phyloP scores from a whole-genome alignment of 2,113 vertebrate genomes.

The Gallinago paraguaiae region DNA sequence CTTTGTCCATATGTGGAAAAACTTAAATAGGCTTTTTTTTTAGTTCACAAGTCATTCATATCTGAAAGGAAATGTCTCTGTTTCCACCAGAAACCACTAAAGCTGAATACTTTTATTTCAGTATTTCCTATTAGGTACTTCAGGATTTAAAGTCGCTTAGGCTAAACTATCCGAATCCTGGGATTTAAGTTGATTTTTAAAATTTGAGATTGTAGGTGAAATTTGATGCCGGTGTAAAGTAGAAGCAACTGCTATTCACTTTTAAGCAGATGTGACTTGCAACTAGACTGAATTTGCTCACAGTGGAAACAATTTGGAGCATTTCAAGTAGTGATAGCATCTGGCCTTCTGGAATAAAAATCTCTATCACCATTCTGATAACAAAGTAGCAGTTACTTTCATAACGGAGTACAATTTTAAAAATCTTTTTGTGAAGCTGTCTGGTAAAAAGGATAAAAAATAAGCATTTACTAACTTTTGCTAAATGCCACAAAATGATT shows the following conservation, averaged over 20 bases:
- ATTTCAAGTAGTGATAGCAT: conserved; percentile 34
- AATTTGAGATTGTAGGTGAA: not conserved
- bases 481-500: not conserved
- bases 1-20: not conserved
- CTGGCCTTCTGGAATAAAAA: conserved; percentile 47
- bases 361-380: not conserved
- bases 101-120: not conserved
- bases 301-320: conserved; percentile 46
- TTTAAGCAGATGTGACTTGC: conserved; percentile 15
- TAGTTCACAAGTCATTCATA: not conserved
- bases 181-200: not conserved
- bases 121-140: not conserved
- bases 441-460: not conserved
- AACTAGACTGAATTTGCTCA: conserved; percentile 21
- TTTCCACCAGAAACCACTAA: not conserved
- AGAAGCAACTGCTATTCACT: not conserved
- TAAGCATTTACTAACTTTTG: not conserved
- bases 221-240: not conserved
- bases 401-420: not conserved
- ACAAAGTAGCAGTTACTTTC: not conserved
- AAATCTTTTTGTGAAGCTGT: not conserved
- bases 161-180: not conserved
- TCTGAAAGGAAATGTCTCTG: not conserved
- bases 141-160: not conserved
- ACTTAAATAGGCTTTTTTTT: not conserved